A percentile compares a stretch with the other conserved stretches of the same genome.
These are phyloP conservation scores for Acrossocheilus fasciatus DNA, from an alignment of 2,797 vertebrate species.

Conservation along the genomic window DNA sequence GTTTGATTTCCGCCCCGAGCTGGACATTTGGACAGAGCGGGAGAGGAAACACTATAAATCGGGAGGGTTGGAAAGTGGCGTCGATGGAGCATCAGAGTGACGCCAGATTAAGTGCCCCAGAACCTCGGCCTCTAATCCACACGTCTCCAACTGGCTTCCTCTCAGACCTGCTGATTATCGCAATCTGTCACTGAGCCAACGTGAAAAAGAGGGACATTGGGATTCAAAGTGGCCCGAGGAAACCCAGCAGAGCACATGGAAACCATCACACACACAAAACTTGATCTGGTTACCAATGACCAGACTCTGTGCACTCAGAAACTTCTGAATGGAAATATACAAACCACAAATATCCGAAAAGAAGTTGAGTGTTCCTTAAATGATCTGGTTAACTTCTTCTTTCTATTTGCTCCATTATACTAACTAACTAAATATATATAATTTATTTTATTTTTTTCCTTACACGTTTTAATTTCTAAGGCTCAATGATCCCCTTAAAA, in stretches of 20 bases:
- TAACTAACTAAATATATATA: no score
- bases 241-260: slow-evolving; percentile 18
- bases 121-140: slow-evolving; percentile 45
- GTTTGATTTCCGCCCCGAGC: slow-evolving; percentile 46
- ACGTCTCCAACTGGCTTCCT: slow-evolving; percentile 26
- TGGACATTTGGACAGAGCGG: slow-evolving; percentile 52
- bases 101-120: slow-evolving; percentile 47
- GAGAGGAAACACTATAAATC: slow-evolving; percentile 52
- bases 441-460: no score
- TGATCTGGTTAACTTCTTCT: not conserved
- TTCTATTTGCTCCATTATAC: not conserved
- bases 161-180: slow-evolving; percentile 45
- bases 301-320: not conserved
- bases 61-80: slow-evolving; percentile 27
- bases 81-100: slow-evolving; percentile 28
- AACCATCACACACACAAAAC: not conserved
- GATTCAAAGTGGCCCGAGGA: not conserved
- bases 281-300: not conserved
- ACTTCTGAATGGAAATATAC: not conserved
- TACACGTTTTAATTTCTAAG: no score
- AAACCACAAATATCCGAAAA: not conserved
- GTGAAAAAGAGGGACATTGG: not conserved
- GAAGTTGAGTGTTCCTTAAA: not conserved
- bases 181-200: slow-evolving; percentile 35
- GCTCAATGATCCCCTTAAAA: not conserved